These are phyloP conservation scores for Psix sp. DNA, from an alignment of 1,140 invertebrate genomes.

Conservation along the genomic window DNA sequence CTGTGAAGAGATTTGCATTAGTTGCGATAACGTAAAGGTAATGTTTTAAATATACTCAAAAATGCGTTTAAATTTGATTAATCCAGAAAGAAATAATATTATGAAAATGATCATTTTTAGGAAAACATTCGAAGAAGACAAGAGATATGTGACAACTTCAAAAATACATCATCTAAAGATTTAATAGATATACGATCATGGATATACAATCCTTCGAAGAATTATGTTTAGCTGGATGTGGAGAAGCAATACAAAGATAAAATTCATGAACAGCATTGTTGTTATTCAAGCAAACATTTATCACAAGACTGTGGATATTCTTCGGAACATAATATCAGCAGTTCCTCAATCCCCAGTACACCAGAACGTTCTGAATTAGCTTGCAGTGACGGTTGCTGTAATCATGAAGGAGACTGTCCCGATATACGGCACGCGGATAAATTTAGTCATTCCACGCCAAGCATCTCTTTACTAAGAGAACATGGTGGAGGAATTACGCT, in stretches of 20 bases:
- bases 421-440: too few relatives aligned
- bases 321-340: too few relatives aligned
- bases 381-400: slow-evolving; percentile 89
- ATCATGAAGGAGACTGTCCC: too few relatives aligned
- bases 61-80: too few relatives aligned
- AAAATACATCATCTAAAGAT: slow-evolving; percentile 45
- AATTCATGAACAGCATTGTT: too few relatives aligned
- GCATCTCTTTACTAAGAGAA: slow-evolving; percentile 67
- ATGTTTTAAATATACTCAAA: slow-evolving; percentile 62
- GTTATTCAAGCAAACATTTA: too few relatives aligned
- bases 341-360: slow-evolving; percentile 84
- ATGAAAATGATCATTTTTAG: too few relatives aligned
- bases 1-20: slow-evolving; percentile 52
- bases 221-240: slow-evolving; percentile 70
- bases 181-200: slow-evolving; percentile 64
- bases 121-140: slow-evolving; percentile 54
- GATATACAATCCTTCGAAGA: slow-evolving; percentile 65
- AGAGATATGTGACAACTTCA: slow-evolving; percentile 32
- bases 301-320: too few relatives aligned
- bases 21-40: too few relatives aligned
- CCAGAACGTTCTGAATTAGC: slow-evolving; percentile 90
- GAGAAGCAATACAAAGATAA: too few relatives aligned
- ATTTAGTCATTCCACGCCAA: too few relatives aligned
- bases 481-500: slow-evolving; percentile 77
- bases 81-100: background rate